phyloP scores from a whole-genome alignment of 2,113 vertebrate species.

The Tenrec ecaudatus region DNA sequence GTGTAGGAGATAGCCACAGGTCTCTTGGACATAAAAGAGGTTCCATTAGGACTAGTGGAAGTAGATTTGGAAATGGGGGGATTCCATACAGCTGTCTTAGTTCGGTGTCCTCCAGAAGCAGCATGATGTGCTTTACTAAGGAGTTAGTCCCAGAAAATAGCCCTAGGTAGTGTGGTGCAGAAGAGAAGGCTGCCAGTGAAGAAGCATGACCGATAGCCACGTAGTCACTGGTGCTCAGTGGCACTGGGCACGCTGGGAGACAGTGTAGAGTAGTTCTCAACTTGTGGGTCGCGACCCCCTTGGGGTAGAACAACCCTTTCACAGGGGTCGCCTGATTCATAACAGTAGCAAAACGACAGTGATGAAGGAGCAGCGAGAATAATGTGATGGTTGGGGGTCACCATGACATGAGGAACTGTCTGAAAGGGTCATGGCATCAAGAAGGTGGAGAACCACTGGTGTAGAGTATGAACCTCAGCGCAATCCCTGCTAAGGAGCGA shows the following conservation, averaged over 20 bases:
- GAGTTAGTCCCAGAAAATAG: not conserved
- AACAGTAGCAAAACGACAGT: too few relatives aligned
- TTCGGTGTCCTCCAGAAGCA: not conserved
- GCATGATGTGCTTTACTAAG: not conserved
- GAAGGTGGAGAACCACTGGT: too few relatives aligned
- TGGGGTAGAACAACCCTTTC: too few relatives aligned
- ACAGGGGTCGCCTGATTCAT: too few relatives aligned
- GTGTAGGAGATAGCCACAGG: conserved; percentile 63
- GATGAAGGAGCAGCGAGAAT: too few relatives aligned
- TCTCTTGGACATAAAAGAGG: conserved; percentile 41
- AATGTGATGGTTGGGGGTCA: too few relatives aligned
- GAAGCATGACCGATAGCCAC: not conserved
- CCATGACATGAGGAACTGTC: too few relatives aligned
- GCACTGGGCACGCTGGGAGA: not conserved
- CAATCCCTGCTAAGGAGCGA: not conserved
- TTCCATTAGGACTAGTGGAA: not conserved
- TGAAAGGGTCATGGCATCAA: too few relatives aligned
- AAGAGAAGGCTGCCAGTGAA: not conserved
- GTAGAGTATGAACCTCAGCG: not conserved
- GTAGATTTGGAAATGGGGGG: conserved; percentile 23
- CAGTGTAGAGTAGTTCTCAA: too few relatives aligned
- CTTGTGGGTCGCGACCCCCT: too few relatives aligned
- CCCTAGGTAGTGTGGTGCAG: too few relatives aligned
- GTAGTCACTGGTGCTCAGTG: too few relatives aligned
- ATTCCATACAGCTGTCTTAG: not conserved